Conservation (phyloP, 2,888 invertebrate species). For the Blastobasis lacticolella region DNA sequence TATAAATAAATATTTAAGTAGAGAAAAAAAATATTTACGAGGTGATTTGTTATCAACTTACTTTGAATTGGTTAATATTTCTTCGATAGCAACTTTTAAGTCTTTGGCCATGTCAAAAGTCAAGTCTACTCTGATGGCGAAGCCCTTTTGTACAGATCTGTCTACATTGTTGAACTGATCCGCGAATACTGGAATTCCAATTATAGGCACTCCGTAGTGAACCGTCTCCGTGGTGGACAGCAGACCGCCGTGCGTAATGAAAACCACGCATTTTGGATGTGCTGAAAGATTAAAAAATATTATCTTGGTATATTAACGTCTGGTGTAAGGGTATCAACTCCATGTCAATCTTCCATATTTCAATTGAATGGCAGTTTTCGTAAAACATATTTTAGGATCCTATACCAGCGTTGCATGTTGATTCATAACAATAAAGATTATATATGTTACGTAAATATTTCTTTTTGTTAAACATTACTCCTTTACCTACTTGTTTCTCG, state of each 20-base stretch:
- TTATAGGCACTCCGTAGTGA: slow-evolving; percentile 40
- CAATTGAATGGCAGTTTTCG: too few relatives aligned
- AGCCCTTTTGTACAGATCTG: slow-evolving; percentile 35
- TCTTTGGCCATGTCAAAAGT: slow-evolving; percentile 23
- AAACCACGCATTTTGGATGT: slow-evolving; percentile 46
- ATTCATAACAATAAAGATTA: too few relatives aligned
- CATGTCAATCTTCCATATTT: too few relatives aligned
- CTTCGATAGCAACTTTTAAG: slow-evolving; percentile 26
- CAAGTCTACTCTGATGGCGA: slow-evolving; percentile 28
- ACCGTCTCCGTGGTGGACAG: slow-evolving; percentile 44
- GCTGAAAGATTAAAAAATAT: slow-evolving; percentile 25
- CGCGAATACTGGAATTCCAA: slow-evolving; percentile 46
- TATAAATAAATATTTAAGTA: too few relatives aligned
- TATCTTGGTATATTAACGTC: too few relatives aligned
- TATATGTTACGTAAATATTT: too few relatives aligned
- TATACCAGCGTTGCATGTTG: too few relatives aligned
- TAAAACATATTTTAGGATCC: too few relatives aligned
- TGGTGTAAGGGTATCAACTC: too few relatives aligned
- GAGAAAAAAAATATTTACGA: too few relatives aligned
- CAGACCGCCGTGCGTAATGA: slow-evolving; percentile 55
- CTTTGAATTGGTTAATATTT: slow-evolving; percentile 27
- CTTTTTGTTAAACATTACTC: too few relatives aligned
- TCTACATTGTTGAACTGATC: slow-evolving; percentile 46
- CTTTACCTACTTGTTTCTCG: too few relatives aligned
- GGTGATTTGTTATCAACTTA: slow-evolving; percentile 13